Conservation (phyloP, 2,797 vertebrate species). For the Anguilla marmorata region DNA sequence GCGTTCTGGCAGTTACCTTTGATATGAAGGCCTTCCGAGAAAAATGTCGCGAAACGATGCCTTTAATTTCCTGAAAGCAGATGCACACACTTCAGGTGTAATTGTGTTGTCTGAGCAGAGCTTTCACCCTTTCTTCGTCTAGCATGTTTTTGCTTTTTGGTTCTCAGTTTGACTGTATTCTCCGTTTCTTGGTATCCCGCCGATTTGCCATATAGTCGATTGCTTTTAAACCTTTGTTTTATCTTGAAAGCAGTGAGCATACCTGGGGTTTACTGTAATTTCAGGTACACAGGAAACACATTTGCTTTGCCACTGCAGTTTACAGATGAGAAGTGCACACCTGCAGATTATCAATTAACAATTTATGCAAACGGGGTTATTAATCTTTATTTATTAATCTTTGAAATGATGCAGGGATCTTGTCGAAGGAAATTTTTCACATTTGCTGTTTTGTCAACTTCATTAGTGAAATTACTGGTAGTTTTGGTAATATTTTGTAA, state of each 20-base stretch:
- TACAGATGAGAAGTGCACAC: not conserved
- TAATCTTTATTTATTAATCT: not conserved
- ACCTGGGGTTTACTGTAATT: not conserved
- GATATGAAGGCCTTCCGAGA: not conserved
- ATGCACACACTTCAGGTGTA: not conserved
- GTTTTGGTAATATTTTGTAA: not conserved
- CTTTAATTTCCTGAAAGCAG: constrained; percentile 6
- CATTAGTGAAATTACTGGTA: not conserved
- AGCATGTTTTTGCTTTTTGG: not conserved
- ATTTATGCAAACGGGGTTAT: not conserved
- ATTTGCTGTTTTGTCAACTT: not conserved
- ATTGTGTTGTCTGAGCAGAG: not conserved
- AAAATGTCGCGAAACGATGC: not conserved
- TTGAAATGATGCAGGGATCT: not conserved
- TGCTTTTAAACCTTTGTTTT: constrained; percentile 10
- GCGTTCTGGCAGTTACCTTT: not conserved
- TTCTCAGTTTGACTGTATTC: not conserved
- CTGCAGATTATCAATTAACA: not conserved
- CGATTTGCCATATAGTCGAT: not conserved
- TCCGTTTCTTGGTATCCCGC: not conserved
- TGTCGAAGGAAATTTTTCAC: not conserved
- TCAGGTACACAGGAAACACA: not conserved
- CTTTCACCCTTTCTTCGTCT: not conserved
- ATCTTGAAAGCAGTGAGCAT: too few species aligned
- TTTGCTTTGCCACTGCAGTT: not conserved